These are phyloP conservation scores for Protosalanx chinensis DNA, from an alignment of 2,797 vertebrate species.

Conservation along the genomic window DNA sequence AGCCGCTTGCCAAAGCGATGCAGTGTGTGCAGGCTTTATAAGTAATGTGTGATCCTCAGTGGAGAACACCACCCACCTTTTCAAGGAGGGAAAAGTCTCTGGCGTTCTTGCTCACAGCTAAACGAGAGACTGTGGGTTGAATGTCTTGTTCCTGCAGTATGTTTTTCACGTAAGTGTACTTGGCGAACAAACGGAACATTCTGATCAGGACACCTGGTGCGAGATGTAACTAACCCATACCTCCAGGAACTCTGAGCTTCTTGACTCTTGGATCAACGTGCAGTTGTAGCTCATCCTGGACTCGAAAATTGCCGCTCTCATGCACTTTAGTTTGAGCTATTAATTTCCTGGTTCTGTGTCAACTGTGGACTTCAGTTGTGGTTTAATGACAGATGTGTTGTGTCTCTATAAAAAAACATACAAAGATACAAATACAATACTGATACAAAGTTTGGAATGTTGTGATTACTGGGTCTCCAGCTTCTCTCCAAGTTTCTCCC, in stretches of 20 bases:
- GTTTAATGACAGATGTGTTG: conserved; percentile 14
- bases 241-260: too few species aligned
- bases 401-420: background rate
- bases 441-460: conserved; percentile 3
- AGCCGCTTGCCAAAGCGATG: conserved; percentile 12
- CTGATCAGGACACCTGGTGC: background rate
- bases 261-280: too few species aligned
- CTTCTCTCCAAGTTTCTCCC: conserved; percentile 13
- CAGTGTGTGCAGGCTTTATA: conserved; percentile 7
- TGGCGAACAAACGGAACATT: conserved; percentile 3
- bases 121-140: conserved; percentile 26
- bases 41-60: background rate
- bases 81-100: conserved; percentile 6
- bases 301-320: background rate
- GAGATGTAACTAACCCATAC: too few species aligned
- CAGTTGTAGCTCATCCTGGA: too few species aligned
- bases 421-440: too few species aligned
- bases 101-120: conserved; percentile 14
- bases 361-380: conserved; percentile 20
- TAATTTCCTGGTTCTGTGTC: conserved; percentile 5
- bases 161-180: background rate
- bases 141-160: conserved; percentile 10
- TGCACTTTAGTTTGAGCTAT: background rate
- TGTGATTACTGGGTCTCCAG: conserved; percentile 4
- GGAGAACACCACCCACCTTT: conserved; percentile 7